Conservation (phyloP, 92 coral and sea anemone species). For the Metridium senile region DNA sequence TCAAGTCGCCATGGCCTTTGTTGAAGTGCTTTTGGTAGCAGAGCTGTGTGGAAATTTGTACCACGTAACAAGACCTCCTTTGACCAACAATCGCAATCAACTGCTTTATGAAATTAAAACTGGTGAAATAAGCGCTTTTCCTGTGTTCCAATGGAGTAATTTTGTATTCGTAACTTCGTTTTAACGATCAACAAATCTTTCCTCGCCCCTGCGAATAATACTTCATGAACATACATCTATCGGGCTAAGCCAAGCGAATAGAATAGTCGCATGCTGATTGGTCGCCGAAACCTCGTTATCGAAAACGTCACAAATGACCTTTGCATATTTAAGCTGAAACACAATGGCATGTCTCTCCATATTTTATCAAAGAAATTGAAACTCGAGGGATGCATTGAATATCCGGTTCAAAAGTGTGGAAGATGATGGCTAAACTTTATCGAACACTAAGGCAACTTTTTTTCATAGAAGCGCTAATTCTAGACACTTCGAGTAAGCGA, state of each 20-base stretch:
- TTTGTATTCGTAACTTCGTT: conserved; percentile 2
- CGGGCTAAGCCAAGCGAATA: conserved; percentile 49
- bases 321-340: conserved; percentile 63
- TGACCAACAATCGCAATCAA: conserved; percentile 3
- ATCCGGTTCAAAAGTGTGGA: conserved; percentile 28
- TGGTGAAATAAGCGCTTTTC: conserved; percentile 16
- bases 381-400: conserved; percentile 40
- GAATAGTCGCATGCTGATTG: conserved; percentile 82
- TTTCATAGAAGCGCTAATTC: conserved; percentile 19
- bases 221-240: conserved; percentile 36
- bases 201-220: conserved; percentile 36
- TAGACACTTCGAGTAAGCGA: conserved; percentile 8
- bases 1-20: conserved; percentile 46
- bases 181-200: conserved; percentile 26
- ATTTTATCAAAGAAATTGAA: conserved; percentile 40
- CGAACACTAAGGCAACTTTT: conserved; percentile 8
- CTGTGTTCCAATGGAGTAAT: conserved; percentile 9
- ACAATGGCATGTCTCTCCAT: conserved; percentile 36
- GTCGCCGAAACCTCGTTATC: conserved; percentile 55
- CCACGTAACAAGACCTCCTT: conserved; percentile 1
- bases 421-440: conserved; percentile 21
- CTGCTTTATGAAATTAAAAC: neutral
- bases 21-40: conserved; percentile 24
- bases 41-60: conserved; percentile 14
- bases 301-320: conserved; percentile 79